Conservation (phyloP, 2,797 vertebrate species). For the Siniperca obscura region DNA sequence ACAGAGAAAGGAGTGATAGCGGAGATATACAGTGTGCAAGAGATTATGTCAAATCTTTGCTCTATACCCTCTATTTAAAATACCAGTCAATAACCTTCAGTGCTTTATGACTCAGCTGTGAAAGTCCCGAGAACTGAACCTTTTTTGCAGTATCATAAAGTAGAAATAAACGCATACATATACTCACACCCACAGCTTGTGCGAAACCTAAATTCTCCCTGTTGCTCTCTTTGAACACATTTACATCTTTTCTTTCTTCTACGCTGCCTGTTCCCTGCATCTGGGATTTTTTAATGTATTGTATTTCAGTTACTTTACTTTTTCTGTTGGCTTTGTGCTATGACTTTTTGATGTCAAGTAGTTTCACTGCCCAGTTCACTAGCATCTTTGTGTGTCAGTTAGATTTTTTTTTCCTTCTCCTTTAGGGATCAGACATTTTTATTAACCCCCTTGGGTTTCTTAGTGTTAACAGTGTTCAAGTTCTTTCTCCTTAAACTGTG, state of each 20-base stretch:
- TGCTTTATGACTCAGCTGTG: constrained; percentile 65
- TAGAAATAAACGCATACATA: constrained; percentile 36
- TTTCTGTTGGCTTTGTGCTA: constrained; percentile 30
- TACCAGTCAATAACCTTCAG: constrained; percentile 74
- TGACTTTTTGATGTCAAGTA: constrained; percentile 21
- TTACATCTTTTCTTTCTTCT: constrained; percentile 29
- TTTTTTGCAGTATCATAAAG: constrained; percentile 43
- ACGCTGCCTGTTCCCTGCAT: neutral
- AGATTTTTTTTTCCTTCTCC: neutral
- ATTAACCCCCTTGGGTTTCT: constrained; percentile 2
- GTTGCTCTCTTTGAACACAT: constrained; percentile 22
- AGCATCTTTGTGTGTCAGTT: constrained; percentile 5
- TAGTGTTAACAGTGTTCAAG: constrained; percentile 22
- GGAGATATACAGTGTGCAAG: constrained; percentile 46
- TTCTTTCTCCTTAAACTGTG: neutral
- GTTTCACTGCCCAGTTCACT: constrained; percentile 19
- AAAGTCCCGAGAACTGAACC: constrained; percentile 41
- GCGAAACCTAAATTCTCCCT: constrained; percentile 17
- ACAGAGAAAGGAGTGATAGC: constrained; percentile 58
- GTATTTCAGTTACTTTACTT: constrained; percentile 31
- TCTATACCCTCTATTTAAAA: constrained; percentile 71
- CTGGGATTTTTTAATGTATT: neutral
- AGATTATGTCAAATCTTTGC: constrained; percentile 75
- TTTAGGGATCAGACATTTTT: constrained; percentile 8
- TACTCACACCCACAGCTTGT: constrained; percentile 14